These are phyloP conservation scores for Anaspis maculata DNA, from an alignment of 2,888 invertebrate species.

Conservation along the genomic window DNA sequence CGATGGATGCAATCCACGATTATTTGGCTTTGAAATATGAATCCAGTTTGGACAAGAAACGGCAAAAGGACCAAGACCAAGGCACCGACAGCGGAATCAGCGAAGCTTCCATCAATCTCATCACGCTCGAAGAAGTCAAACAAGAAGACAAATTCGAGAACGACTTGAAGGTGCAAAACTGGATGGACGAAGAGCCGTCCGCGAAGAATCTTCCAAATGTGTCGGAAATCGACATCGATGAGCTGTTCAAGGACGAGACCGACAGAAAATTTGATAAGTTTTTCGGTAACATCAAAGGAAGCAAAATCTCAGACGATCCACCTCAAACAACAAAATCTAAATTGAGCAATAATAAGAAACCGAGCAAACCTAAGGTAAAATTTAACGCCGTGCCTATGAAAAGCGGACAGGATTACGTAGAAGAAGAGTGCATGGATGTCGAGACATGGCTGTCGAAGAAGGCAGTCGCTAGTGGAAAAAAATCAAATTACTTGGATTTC, in stretches of 20 bases:
- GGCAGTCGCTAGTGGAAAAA: constrained; percentile 5
- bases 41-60: constrained; percentile 6
- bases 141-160: constrained; percentile 3
- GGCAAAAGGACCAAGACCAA: constrained; percentile 3
- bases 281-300: constrained; percentile 12
- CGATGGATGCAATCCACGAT: constrained; percentile 22
- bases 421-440: constrained; percentile 18
- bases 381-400: constrained; percentile 19
- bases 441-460: constrained; percentile 32
- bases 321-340: no score
- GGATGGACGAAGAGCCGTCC: constrained; percentile 21
- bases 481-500: constrained; percentile 29
- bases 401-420: constrained; percentile 17
- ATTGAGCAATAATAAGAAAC: constrained; percentile 10
- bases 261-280: constrained; percentile 23
- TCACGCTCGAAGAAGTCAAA: constrained; percentile 10
- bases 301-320: no score
- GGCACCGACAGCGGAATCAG: constrained; percentile 3
- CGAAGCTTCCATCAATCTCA: constrained; percentile 11
- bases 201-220: constrained; percentile 20
- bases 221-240: constrained; percentile 27
- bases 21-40: constrained; percentile 27
- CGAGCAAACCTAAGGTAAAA: constrained; percentile 14
- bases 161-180: constrained; percentile 19
- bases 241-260: constrained; percentile 23